Conservation (phyloP, 2,888 invertebrate species). For the Brachypterus glaber region DNA sequence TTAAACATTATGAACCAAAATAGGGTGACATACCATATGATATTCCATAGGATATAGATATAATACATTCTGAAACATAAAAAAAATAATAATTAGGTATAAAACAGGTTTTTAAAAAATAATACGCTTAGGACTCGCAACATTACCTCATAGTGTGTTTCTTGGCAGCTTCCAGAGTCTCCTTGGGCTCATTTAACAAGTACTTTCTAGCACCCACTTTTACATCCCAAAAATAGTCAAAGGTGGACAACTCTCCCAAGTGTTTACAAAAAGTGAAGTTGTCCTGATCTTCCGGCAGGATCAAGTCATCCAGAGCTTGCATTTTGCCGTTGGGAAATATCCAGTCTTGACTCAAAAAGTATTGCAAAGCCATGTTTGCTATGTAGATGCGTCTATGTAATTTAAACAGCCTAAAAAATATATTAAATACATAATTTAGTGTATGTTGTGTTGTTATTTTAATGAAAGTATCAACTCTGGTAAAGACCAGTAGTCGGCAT, state of each 20-base stretch:
- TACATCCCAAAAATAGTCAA: constrained; percentile 44
- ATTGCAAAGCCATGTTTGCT: constrained; percentile 60
- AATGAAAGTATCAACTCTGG: too few species aligned
- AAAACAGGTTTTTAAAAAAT: too few species aligned
- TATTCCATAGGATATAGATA: constrained; percentile 9
- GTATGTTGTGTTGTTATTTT: too few species aligned
- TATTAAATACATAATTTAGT: too few species aligned
- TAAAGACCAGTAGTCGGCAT: too few species aligned
- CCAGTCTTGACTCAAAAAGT: constrained; percentile 73
- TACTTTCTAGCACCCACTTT: constrained; percentile 55
- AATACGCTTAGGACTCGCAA: too few species aligned
- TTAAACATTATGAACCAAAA: constrained; percentile 8
- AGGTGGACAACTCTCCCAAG: constrained; percentile 45
- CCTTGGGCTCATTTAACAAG: constrained; percentile 51
- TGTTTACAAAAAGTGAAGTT: constrained; percentile 48
- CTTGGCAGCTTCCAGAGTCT: constrained; percentile 46
- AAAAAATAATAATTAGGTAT: constrained; percentile 1
- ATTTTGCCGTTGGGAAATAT: constrained; percentile 57
- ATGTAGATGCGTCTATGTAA: constrained; percentile 73
- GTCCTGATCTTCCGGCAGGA: constrained; percentile 45
- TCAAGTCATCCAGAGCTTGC: constrained; percentile 41
- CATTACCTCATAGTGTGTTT: constrained; percentile 44
- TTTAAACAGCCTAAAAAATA: constrained; percentile 59
- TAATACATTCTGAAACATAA: constrained; percentile 9
- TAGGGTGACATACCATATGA: constrained; percentile 4